Evolutionary conservation across 2,113 vertebrate species (phyloP).

Genomic region (Zosterops lateralis): DNA sequence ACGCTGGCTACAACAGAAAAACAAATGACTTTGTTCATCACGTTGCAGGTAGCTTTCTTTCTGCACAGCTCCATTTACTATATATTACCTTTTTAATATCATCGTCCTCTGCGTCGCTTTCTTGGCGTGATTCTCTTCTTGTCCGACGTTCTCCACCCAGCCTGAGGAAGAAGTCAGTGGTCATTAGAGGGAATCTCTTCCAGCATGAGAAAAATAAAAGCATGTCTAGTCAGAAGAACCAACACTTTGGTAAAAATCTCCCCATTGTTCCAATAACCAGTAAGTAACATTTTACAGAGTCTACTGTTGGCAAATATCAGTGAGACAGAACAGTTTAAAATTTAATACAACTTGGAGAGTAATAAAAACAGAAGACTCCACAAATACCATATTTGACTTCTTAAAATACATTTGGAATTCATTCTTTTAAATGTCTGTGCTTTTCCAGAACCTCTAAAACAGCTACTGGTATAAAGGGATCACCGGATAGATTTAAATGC

Average conservation of each 20-base stretch:
- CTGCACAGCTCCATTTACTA: background rate
- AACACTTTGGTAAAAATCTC: background rate
- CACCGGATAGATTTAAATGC: background rate
- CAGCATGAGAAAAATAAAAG: background rate
- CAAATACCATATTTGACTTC: background rate
- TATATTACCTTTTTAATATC: conserved; percentile 92
- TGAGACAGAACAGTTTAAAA: background rate
- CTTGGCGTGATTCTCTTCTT: conserved; percentile 94
- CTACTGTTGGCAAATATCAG: background rate
- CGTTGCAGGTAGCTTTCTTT: background rate
- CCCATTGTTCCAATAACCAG: background rate
- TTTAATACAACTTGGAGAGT: background rate
- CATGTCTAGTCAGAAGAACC: background rate
- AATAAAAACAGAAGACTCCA: background rate
- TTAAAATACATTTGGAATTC: background rate
- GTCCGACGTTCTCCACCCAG: conserved; percentile 95
- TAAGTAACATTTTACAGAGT: background rate
- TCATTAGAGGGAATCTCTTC: background rate
- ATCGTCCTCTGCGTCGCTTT: conserved; percentile 98
- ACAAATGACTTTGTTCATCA: background rate
- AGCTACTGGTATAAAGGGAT: background rate
- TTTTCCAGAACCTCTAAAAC: background rate
- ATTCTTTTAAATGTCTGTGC: background rate
- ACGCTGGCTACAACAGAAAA: conserved; percentile 82
- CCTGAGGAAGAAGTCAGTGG: conserved; percentile 63